Base-by-base conservation (phyloP, 2,797 vertebrate species). In the Peromyscus attwateri region DNA sequence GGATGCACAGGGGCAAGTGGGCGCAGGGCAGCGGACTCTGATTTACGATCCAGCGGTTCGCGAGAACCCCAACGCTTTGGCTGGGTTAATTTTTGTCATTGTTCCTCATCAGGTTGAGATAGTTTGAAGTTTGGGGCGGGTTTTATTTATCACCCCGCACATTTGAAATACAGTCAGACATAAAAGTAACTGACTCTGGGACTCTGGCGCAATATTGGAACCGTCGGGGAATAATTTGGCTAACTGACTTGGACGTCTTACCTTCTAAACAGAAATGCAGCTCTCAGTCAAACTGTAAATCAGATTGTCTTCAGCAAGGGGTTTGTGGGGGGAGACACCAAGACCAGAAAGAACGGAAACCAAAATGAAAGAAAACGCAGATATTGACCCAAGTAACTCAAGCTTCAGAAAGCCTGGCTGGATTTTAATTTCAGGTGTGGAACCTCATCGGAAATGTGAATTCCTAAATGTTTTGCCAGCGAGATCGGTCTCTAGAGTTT, bases 261-360 rank as follows among this genome's bases (percentile, higher is more conserved):
- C 97, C 97, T 97, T 98, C 96, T 95, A 98, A 97, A 98, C 94
- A 97, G 97, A 98, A 98, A 97, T 85, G 93, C 95, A 97, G 91
- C 89, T 93, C 95, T 92, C 97, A 95, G 96, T 95, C 95, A 93
- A 97, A 96, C 96, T 95, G 96, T 98, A 97, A 98, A 98, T 98
- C 97, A 97, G 70, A 95, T 95, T 98, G 97, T 98, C 97, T 97
- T 97, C 97, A 81, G 87, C 84, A 93, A 91, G 81, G 73, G 23
- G 10, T 29, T 12, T 16, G 75, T 29, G 25, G 43, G 27, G 60
- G 77, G 77, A 55, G 25, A n/a, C 75, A 92, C 75, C 81, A 23
- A 96, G 92, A 70, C 79, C 87, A 95, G 85, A 95, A 97, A 71
- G 77, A 96, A 91, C 21, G 29, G 71, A 96, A 97, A 94, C 40